Base-by-base conservation (phyloP, 23 tunicate species). In the Diplosoma virens region DNA sequence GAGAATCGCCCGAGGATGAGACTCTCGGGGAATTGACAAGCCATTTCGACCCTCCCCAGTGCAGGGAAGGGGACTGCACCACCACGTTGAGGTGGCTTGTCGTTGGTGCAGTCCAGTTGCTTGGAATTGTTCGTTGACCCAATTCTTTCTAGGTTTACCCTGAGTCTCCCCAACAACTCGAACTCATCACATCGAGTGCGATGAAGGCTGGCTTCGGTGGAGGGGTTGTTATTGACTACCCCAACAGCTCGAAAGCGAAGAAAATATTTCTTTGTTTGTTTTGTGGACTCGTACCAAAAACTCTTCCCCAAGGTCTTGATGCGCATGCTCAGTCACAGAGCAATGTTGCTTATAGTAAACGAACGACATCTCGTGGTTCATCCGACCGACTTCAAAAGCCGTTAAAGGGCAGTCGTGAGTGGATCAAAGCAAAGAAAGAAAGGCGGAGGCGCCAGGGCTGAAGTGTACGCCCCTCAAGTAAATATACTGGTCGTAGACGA, bases 121-220 rank as follows among this genome's bases (percentile, higher is more conserved):
- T n/a, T n/a, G n/a, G n/a, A n/a, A n/a, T n/a, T n/a, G n/a, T n/a
- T n/a, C n/a, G n/a, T n/a, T n/a, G n/a, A n/a, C n/a, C n/a, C n/a
- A n/a, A n/a, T n/a, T n/a, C 55, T 34, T 33, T 37, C 0, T 66
- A 95, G 96, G 33, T 95, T 9, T 95, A 95, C 54, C 99, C 99
- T 9, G 99, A 95, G 45, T 89, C 76, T 69, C 99, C 99, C 6
- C 82, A 84, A 41, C 99, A 95, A 53, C 64, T 95, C 30, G 99
- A 95, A 77, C 58, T 95, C 26, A 89, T 95, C 14, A 95, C 95
- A 37, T 47, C 75, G 20, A 91, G 81, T 30, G 96, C 99, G 20
- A 90, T 93, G 24, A 50, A 93, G 24, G 95, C 99, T 50, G 99
- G 99, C 1, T 95, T 95, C 46, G 81, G 87, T 58, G 99, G 99